Evolutionary conservation across 2,797 vertebrate species (phyloP).

Genomic region (Nothura maculosa): DNA sequence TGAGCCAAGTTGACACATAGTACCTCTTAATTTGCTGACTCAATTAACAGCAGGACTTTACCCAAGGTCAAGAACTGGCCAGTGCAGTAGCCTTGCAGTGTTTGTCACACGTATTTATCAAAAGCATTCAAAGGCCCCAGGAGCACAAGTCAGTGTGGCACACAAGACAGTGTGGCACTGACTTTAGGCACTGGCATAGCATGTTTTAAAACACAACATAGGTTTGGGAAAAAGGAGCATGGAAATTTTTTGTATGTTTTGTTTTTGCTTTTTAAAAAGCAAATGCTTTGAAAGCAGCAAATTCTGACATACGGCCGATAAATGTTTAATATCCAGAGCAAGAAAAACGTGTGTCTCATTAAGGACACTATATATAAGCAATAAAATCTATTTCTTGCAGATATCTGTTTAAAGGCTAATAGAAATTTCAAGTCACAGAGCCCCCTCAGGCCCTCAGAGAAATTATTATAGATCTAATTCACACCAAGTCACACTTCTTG

Average conservation of each 20-base stretch:
- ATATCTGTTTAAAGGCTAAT: neutral
- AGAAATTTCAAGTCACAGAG: neutral
- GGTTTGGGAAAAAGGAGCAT: neutral
- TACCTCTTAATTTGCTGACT: neutral
- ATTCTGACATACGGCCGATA: fast-evolving
- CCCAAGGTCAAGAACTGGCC: neutral
- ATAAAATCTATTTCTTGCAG: neutral
- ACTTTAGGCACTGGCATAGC: neutral
- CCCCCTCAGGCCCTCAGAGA: neutral
- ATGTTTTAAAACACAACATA: fast-evolving
- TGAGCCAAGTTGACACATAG: neutral
- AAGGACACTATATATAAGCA: neutral
- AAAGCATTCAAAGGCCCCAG: neutral
- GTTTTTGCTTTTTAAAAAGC: too few relatives aligned
- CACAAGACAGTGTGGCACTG: too few relatives aligned
- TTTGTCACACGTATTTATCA: neutral
- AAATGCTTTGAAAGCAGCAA: neutral
- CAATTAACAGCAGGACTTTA: neutral
- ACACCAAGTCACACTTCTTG: neutral
- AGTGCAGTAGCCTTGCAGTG: neutral
- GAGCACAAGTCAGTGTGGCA: neutral
- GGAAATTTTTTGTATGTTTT: too few relatives aligned
- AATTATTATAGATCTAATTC: neutral
- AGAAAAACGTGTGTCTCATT: neutral
- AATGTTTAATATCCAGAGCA: neutral